A percentile compares a stretch with the other conserved stretches of the same genome.
Conservation (phyloP, 2,797 vertebrate genomes). For the Heteromormyrus szaboi region DNA sequence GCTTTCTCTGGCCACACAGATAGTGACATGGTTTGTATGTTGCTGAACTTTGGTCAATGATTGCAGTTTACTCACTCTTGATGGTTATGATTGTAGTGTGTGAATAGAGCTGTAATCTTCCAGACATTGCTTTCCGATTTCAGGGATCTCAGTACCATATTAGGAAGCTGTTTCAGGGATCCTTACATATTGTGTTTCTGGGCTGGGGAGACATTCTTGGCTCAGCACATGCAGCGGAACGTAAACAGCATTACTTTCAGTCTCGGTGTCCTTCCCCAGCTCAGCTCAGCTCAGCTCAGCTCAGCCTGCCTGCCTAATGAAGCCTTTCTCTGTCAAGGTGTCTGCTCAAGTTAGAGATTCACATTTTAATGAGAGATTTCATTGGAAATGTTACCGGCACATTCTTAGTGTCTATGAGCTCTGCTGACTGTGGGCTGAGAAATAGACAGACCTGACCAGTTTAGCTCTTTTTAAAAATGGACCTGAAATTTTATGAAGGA, state of each 20-base stretch:
- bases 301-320: not conserved
- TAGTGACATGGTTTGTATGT: not conserved
- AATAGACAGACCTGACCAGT: not conserved
- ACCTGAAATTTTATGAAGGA: not conserved
- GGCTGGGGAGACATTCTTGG: constrained; percentile 14
- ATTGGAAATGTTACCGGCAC: constrained; percentile 10
- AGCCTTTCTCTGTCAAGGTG: constrained; percentile 13
- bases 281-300: not conserved
- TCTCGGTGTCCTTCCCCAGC: not conserved
- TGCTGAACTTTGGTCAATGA: not conserved
- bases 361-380: constrained; percentile 22
- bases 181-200: not conserved
- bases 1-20: not conserved
- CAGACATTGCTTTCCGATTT: not conserved
- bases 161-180: not conserved
- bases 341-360: constrained; percentile 7
- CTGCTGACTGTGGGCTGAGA: not conserved
- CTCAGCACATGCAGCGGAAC: not conserved
- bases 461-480: not conserved
- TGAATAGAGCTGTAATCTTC: not conserved
- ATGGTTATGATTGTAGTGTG: not conserved
- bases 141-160: not conserved
- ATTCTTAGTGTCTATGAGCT: not conserved
- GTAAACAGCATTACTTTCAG: not conserved
- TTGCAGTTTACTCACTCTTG: not conserved